Evolutionary conservation across 2,888 invertebrate genomes (phyloP).

Genomic region (Epinotia brunnichana): DNA sequence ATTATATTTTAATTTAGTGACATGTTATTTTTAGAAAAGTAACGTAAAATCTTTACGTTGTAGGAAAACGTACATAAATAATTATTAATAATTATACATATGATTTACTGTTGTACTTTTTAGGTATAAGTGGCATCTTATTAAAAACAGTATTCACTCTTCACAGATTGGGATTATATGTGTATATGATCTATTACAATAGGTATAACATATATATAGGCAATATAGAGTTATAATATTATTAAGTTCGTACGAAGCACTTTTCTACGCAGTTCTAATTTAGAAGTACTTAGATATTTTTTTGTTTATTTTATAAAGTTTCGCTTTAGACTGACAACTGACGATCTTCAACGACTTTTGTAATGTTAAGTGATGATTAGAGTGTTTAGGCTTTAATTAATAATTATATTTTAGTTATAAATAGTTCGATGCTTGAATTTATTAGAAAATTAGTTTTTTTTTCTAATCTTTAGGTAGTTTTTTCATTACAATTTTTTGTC

Average conservation of each 20-base stretch:
- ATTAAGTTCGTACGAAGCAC: background rate
- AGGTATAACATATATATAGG: background rate
- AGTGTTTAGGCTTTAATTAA: background rate
- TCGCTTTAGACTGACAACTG: conserved; percentile 27
- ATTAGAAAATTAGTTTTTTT: conserved; percentile 33
- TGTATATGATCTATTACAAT: background rate
- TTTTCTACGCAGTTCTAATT: background rate
- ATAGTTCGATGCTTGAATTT: conserved; percentile 43
- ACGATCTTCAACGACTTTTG: conserved; percentile 32
- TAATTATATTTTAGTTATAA: conserved; percentile 23
- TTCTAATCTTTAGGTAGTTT: conserved; percentile 38
- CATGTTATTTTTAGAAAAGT: background rate
- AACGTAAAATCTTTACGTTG: background rate
- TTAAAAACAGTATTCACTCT: background rate
- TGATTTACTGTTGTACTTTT: background rate
- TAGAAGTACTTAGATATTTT: background rate
- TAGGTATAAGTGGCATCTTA: background rate
- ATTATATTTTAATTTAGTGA: background rate
- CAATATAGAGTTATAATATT: background rate
- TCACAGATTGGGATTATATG: background rate
- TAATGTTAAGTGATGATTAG: background rate
- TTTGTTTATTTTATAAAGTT: background rate
- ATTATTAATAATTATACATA: background rate
- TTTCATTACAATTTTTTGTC: too few relatives aligned
- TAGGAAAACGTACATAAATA: conserved; percentile 5